Evolutionary conservation across 2,113 vertebrate genomes (phyloP).

Genomic region (Romanogobio albipinnatus): DNA sequence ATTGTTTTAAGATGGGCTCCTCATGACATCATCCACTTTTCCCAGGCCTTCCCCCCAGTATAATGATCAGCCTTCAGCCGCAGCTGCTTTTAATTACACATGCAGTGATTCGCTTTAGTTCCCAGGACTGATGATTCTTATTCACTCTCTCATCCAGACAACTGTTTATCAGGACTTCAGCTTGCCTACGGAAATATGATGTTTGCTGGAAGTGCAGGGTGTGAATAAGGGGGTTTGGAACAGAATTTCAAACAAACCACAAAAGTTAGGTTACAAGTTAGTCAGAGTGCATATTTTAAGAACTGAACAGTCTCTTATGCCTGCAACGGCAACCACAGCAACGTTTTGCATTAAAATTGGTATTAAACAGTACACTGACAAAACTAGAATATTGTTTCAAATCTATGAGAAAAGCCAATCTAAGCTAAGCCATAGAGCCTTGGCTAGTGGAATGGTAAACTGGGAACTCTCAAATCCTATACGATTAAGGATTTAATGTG

Average conservation of each 20-base stretch:
- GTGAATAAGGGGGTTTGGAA: not conserved
- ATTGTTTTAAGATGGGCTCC: constrained; percentile 32
- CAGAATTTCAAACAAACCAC: constrained; percentile 8
- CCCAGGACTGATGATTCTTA: constrained; percentile 21
- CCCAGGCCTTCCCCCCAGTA: constrained; percentile 40
- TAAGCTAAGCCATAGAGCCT: not conserved
- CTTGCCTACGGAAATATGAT: not conserved
- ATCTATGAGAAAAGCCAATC: not conserved
- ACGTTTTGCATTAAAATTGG: not conserved
- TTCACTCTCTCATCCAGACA: constrained; percentile 16
- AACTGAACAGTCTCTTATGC: not conserved
- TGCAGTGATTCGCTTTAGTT: constrained; percentile 45
- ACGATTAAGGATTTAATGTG: constrained; percentile 48
- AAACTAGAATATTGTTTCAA: not conserved
- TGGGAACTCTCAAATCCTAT: constrained; percentile 28
- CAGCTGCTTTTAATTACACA: constrained; percentile 59
- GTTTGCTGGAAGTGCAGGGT: not conserved
- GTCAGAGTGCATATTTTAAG: not conserved
- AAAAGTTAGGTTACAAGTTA: not conserved
- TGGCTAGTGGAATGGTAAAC: constrained; percentile 34
- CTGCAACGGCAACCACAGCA: not conserved
- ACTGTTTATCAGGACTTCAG: constrained; percentile 1
- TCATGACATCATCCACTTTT: constrained; percentile 50
- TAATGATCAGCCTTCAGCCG: constrained; percentile 47
- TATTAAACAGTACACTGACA: not conserved